Evolutionary conservation across 2,797 vertebrate genomes (phyloP).

Genomic region (Myotis pilosus): DNA sequence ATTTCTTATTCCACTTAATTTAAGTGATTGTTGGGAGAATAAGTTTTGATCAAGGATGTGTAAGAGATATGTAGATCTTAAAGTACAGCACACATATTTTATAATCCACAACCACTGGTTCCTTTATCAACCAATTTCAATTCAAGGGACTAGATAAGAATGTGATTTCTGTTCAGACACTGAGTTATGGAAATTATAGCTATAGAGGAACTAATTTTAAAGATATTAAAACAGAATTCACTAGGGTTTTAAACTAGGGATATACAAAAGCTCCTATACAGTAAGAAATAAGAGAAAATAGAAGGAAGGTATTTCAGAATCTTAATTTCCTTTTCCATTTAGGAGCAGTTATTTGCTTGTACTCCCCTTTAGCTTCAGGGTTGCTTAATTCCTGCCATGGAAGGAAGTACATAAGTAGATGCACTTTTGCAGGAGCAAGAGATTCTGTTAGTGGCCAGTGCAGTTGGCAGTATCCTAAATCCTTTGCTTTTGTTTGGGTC

Average conservation of each 20-base stretch:
- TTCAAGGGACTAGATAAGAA: constrained; percentile 21
- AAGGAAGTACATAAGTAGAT: neutral
- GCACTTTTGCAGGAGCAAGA: neutral
- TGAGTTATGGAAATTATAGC: constrained; percentile 23
- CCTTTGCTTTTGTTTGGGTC: constrained; percentile 4
- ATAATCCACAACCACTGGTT: neutral
- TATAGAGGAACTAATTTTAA: constrained; percentile 41
- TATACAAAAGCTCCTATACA: neutral
- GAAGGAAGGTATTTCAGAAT: neutral
- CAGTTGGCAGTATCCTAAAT: neutral
- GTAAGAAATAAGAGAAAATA: neutral
- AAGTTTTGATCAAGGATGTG: constrained; percentile 30
- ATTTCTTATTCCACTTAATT: neutral
- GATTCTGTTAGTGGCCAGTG: neutral
- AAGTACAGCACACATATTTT: constrained; percentile 16
- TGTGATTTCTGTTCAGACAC: constrained; percentile 1
- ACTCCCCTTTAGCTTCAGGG: neutral
- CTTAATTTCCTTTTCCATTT: constrained; percentile 21
- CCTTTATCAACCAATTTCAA: neutral
- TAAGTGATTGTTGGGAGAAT: neutral
- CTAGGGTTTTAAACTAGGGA: constrained; percentile 5
- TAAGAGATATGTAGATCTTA: constrained; percentile 35
- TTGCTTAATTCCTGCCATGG: neutral
- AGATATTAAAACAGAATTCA: constrained; percentile 29
- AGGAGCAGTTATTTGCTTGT: neutral